Conservation (phyloP, 2,888 invertebrate genomes). For the Pardosa pseudoannulata region DNA sequence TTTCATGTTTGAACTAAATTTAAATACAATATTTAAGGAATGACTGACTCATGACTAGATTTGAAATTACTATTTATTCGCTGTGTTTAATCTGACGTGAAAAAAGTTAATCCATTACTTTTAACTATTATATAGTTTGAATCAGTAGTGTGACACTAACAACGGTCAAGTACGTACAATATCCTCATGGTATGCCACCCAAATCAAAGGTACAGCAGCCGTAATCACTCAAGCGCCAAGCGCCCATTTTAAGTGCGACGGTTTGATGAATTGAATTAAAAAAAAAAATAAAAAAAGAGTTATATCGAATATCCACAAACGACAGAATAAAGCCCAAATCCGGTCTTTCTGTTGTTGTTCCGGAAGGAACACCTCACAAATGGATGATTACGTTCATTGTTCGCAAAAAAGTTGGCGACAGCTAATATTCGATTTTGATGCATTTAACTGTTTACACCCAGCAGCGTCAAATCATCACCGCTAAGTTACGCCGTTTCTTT, state of each 20-base stretch:
- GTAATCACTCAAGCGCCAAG: slow-evolving; percentile 36
- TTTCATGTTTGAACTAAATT: no score
- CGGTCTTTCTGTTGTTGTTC: slow-evolving; percentile 25
- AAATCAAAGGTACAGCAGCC: background rate
- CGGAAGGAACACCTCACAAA: slow-evolving; percentile 65
- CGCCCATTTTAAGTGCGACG: background rate
- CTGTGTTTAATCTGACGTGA: no score
- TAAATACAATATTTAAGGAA: no score
- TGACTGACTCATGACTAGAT: no score
- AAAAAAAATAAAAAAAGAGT: slow-evolving; percentile 18
- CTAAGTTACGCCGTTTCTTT: background rate
- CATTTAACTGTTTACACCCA: slow-evolving; percentile 28
- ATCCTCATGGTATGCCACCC: background rate
- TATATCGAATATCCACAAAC: background rate
- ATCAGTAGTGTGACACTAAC: background rate
- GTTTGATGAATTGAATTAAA: slow-evolving; percentile 5
- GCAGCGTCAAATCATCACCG: background rate
- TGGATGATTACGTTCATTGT: slow-evolving; percentile 57
- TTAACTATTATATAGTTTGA: no score
- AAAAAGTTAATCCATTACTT: no score
- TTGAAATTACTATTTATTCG: no score
- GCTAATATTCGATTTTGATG: slow-evolving; percentile 47
- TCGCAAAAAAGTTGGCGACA: slow-evolving; percentile 34
- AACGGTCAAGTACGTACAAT: background rate
- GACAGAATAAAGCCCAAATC: slow-evolving; percentile 43